Base-by-base conservation (phyloP, 2,888 invertebrate species). In the Vesta saturnalis region DNA sequence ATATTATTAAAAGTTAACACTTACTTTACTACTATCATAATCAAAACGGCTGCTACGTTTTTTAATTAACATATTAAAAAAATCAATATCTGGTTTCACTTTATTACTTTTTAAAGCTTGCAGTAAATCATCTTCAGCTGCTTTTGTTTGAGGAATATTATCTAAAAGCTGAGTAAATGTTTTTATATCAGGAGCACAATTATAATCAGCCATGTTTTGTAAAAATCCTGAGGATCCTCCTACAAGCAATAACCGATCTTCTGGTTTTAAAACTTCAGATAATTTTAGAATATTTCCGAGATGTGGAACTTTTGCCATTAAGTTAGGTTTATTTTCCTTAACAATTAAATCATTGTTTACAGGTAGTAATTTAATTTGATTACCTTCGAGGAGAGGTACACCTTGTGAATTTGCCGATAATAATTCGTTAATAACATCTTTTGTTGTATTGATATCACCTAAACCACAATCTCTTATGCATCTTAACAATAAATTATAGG, bases 11-110 rank as follows among this genome's bases (percentile, higher is more conserved):
- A 64, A 85, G 12, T 43, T 2, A 43, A 43, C 14, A 43, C 86
- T 85, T 86, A 92, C 92, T 84, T 88, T 89, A 12, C 94, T 95
- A 74, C 86, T 87, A 60, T 88, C 85, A 80, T 90, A 91, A 80
- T 94, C 91, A 65, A 83, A 85, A 73, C 94, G 86, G 78, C 90
- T 84, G 78, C 91, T 91, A 66, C 94, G 88, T 80, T 91, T 94
- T 78, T 92, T 94, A 60, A 97, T 95, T 8, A 97, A 86, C 85
- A 92, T 89, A 82, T 96, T 97, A 78, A 90, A 95, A 82, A 96
- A 95, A 80, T 91, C 91, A 64, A 93, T 88, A 83, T 97, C 95
- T 1, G 91, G 86, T 75, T 86, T 87, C 0, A 94, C 80, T 8
- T 88, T 85, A 47, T 84, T 83, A 68, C 84, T 83, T 64, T 88